Percentiles rank a stretch among this genome's conserved stretches.
These are phyloP conservation scores for Dromiciops gliroides DNA, from an alignment of 2,113 vertebrate genomes.

Conservation along the genomic window DNA sequence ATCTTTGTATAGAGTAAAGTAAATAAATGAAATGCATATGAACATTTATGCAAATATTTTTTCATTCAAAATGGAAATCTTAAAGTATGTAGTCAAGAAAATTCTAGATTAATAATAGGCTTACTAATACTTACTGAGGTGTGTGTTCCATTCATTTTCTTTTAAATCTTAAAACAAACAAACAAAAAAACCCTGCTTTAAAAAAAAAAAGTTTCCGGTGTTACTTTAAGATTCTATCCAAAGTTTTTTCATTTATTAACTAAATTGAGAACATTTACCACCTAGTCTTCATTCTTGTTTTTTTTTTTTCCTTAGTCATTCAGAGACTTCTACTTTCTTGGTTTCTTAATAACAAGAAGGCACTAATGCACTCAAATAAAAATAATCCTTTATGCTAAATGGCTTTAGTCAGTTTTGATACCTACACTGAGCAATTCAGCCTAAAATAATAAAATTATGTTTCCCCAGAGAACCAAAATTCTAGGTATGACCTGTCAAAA, in stretches of 20 bases:
- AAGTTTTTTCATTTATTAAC: too few species aligned
- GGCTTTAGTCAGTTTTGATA: conserved; percentile 53
- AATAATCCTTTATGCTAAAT: neutral
- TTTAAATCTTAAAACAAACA: conserved; percentile 10
- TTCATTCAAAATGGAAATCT: too few species aligned
- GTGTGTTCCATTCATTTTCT: neutral
- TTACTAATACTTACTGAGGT: neutral
- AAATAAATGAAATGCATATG: too few species aligned
- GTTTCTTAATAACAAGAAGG: neutral
- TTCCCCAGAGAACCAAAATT: conserved; percentile 72
- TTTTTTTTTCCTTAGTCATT: neutral
- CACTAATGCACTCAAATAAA: conserved; percentile 52
- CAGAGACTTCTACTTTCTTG: conserved; percentile 13
- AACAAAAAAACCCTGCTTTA: neutral
- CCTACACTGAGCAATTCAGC: conserved; percentile 68
- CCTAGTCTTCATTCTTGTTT: neutral
- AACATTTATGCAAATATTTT: too few species aligned
- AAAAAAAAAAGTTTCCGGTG: too few species aligned
- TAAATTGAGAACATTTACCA: neutral
- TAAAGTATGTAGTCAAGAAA: neutral
- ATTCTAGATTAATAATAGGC: neutral
- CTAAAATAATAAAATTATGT: conserved; percentile 69
- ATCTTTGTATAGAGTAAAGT: too few species aligned
- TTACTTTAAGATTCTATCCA: too few species aligned
- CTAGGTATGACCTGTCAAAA: conserved; percentile 73